Percentiles rank a stretch among this genome's conserved stretches.
These are phyloP conservation scores for Alcedo quadribrachys DNA, from an alignment of 2,797 vertebrate species.

Conservation along the genomic window DNA sequence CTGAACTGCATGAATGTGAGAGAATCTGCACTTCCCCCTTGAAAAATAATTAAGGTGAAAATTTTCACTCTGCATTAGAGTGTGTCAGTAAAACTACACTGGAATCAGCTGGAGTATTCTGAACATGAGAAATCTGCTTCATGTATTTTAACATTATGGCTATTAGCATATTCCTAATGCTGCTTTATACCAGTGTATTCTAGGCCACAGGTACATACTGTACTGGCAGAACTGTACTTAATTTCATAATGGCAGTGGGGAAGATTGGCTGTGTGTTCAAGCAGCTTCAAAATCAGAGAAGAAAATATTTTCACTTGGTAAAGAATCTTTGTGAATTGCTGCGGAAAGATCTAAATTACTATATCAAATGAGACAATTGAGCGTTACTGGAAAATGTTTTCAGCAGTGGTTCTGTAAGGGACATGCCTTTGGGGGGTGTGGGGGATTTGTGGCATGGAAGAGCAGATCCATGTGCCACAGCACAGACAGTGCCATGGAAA, in stretches of 20 bases:
- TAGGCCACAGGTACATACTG: background rate
- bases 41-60: background rate
- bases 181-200: background rate
- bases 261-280: background rate
- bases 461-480: background rate
- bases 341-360: background rate
- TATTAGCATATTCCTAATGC: background rate
- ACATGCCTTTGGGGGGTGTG: background rate
- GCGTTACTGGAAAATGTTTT: background rate
- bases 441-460: background rate
- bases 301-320: background rate
- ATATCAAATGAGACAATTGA: background rate
- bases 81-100: background rate
- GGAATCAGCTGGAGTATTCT: background rate
- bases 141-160: background rate
- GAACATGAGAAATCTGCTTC: background rate
- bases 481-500: rapidly evolving
- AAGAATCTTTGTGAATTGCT: background rate
- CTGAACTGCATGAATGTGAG: background rate
- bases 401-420: background rate
- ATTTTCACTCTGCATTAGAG: background rate
- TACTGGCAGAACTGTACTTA: background rate
- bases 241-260: background rate
- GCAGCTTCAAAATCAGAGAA: background rate
- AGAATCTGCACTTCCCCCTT: background rate